Base-by-base conservation (phyloP, 2,888 invertebrate species). In the Thera obeliscata region DNA sequence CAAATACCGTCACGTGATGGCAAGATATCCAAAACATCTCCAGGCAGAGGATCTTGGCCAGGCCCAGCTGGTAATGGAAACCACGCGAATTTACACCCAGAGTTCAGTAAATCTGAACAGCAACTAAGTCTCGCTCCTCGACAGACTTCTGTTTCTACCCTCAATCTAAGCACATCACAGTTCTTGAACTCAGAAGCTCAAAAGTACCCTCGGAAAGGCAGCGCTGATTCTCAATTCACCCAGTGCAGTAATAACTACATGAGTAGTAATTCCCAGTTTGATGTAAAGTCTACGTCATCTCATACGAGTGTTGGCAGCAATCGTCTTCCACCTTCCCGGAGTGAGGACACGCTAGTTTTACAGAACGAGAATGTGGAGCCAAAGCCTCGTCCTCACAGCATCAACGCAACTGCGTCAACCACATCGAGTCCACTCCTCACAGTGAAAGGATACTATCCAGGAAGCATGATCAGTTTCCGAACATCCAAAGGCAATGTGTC, bases 31-130 rank as follows among this genome's bases (percentile, higher is more conserved):
- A 97, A 97, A 87, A 96, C 96, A 1, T 96, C 96, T 22, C 96
- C 96, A 0, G 96, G 97, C 0, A 94, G 97, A 57, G 97, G 97
- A 0, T 97, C 97, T 2, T 98, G 97, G 97, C 97, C 97, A 0
- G 97, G 97, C 0, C 97, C 97, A 0, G 96, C 96, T 55, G 95
- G 94, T 0, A 94, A 94, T 58, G 87, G 94, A 55, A 86, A 94
- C 76, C 86, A 94, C 73, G 83, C 92, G 3, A 94, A 93, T 76
- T 81, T 95, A 59, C 94, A 94, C 64, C 95, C 95, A 2, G 97
- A 97, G 78, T 96, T 97, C 78, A 97, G 97, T 74, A 97, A 97
- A 84, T 97, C 97, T 41, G 97, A 97, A 78, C 97, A 97, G 81
- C 96, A 96, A 72, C 81, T 96, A 4, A 94, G 95, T 75, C 83